A percentile compares a stretch with the other conserved stretches of the same genome.
phyloP scores from a whole-genome alignment of 2,797 vertebrate species.

The Hippopotamyrus pictus region DNA sequence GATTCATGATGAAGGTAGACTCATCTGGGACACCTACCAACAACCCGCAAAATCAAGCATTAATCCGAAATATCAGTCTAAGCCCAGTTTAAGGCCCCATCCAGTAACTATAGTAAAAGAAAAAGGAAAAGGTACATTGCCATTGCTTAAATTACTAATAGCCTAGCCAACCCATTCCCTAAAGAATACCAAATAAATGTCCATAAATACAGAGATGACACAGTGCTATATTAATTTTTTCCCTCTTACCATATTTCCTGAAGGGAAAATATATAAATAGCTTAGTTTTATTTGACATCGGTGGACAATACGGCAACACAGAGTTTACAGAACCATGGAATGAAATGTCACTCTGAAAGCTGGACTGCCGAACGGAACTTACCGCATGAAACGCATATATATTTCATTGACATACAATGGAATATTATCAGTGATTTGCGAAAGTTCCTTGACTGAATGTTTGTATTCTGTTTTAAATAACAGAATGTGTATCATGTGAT shows the following conservation, averaged over 20 bases:
- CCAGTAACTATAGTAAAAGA: neutral
- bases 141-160: neutral
- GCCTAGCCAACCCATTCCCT: neutral
- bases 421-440: neutral
- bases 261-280: neutral
- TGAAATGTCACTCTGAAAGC: neutral
- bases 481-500: neutral
- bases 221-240: neutral
- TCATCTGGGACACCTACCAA: neutral
- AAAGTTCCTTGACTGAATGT: neutral
- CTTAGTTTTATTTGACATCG: neutral
- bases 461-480: neutral
- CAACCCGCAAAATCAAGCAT: neutral
- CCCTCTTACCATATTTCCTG: neutral
- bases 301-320: neutral
- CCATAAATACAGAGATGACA: neutral
- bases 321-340: neutral
- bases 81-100: neutral
- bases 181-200: neutral
- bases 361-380: neutral
- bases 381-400: neutral
- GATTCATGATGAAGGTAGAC: neutral
- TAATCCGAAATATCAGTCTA: neutral
- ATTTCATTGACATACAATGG: neutral
- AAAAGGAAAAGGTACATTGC: neutral